Evolutionary conservation across 2,888 invertebrate genomes (phyloP), one percentile per base, ranked within the genome.

Genomic region (Tetragonisca angustula): DNA sequence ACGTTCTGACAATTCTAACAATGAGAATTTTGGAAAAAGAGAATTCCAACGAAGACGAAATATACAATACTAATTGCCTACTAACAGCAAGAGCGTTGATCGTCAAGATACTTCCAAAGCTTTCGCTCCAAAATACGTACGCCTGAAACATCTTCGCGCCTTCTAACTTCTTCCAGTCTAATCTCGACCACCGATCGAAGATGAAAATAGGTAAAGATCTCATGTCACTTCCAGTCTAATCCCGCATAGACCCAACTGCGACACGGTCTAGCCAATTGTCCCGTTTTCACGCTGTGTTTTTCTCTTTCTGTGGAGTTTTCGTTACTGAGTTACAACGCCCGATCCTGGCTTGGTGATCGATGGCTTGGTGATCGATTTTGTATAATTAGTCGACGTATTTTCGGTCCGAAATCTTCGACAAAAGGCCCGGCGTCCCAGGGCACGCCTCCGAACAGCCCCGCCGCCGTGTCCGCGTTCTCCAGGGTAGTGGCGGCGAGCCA

Each of bases 391-490:
- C 65, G 76, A 73, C 32, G 4, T 65, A 75, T 65, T 65, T 74
- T 71, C 81, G 78, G 65, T 83, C 82, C 88, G 87, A 81, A 76
- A 81, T 81, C 87, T 79, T 81, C 88, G 86, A 79, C 32, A 81
- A 90, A 43, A 94, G 93, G 91, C 83, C 91, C 90, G 89, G 79
- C 65, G 86, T 93, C 92, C 70, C 93, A 94, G 89, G 93, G 94
- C 79, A 94, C 94, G 84, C 93, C 94, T 56, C 93, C 94, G 82
- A 93, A 90, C 91, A 94, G 94, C 86, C 93, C 94, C 75, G 91
- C 91, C 65, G 91, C 91, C 49, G 91, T 92, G 72, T 92, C 93
- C 82, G 93, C 92, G 89, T 93, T 94, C 92, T 92, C 94, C 88
- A 94, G 91, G 87, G 92, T 91, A 68, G 91, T 93, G 79, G 92